These are phyloP conservation scores for Anthonomus grandis DNA, from an alignment of 1,140 invertebrate genomes.

Conservation along the genomic window DNA sequence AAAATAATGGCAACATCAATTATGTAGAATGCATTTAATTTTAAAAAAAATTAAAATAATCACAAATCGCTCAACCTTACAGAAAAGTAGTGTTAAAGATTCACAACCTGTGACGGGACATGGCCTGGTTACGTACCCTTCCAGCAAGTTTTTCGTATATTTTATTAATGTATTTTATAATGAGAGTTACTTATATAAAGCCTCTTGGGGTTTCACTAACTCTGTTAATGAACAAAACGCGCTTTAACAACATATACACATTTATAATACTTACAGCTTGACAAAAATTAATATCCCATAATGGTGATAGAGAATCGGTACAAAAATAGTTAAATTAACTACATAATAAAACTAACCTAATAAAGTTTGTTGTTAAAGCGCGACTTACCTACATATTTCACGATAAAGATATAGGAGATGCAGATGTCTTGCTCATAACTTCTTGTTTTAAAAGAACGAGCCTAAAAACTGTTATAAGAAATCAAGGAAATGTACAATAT, in stretches of 20 bases:
- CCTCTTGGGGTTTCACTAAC: constrained; percentile 42
- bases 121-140: constrained; percentile 42
- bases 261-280: neutral
- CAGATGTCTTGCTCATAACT: too few relatives aligned
- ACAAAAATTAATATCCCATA: too few relatives aligned
- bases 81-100: constrained; percentile 18
- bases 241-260: constrained; percentile 12
- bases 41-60: too few relatives aligned
- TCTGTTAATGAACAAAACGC: constrained; percentile 25
- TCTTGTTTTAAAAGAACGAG: too few relatives aligned
- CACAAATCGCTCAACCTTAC: neutral
- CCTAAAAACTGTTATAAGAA: too few relatives aligned
- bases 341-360: too few relatives aligned
- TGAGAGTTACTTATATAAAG: constrained; percentile 39
- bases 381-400: constrained; percentile 32
- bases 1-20: neutral
- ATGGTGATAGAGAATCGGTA: too few relatives aligned
- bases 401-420: constrained; percentile 32
- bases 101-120: constrained; percentile 24
- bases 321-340: too few relatives aligned
- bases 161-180: constrained; percentile 13
- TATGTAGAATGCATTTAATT: too few relatives aligned
- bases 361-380: constrained; percentile 26
- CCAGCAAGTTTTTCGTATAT: constrained; percentile 35
- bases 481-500: too few relatives aligned